Conservation (phyloP, 2,797 vertebrate genomes). For the Heteromormyrus szaboi region DNA sequence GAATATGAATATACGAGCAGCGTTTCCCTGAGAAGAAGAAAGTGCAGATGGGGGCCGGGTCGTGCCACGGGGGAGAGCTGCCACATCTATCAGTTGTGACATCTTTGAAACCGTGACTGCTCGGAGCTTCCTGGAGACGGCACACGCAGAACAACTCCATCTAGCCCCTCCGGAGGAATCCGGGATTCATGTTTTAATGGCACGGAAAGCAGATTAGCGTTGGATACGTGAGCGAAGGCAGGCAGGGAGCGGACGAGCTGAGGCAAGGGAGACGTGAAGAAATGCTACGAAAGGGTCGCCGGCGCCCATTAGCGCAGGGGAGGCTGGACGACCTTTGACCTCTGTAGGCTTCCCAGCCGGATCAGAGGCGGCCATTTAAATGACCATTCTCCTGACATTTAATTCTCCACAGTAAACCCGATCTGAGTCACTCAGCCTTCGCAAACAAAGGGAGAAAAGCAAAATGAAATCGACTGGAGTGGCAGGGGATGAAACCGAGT, state of each 20-base stretch:
- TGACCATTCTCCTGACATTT: conserved; percentile 7
- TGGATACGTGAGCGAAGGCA: not conserved
- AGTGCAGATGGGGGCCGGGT: not conserved
- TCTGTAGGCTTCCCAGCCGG: not conserved
- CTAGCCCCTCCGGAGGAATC: not conserved
- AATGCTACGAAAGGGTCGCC: not conserved
- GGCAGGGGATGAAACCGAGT: not conserved
- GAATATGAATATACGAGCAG: not conserved
- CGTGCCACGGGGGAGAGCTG: not conserved
- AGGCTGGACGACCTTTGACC: not conserved
- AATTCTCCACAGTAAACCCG: not conserved
- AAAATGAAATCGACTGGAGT: not conserved
- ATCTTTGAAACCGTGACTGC: not conserved
- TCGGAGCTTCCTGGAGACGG: not conserved
- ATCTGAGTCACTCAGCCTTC: not conserved
- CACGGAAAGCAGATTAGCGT: not conserved
- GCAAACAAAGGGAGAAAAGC: not conserved
- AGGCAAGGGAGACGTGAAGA: not conserved
- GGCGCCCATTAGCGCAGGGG: not conserved
- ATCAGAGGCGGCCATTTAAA: not conserved
- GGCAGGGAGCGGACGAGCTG: not conserved
- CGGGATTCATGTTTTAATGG: not conserved
- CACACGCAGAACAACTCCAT: not conserved
- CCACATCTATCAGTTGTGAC: not conserved
- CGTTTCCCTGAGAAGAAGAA: not conserved